Base-by-base conservation (phyloP, 2,888 invertebrate genomes). In the Caenorhabditis sinica region DNA sequence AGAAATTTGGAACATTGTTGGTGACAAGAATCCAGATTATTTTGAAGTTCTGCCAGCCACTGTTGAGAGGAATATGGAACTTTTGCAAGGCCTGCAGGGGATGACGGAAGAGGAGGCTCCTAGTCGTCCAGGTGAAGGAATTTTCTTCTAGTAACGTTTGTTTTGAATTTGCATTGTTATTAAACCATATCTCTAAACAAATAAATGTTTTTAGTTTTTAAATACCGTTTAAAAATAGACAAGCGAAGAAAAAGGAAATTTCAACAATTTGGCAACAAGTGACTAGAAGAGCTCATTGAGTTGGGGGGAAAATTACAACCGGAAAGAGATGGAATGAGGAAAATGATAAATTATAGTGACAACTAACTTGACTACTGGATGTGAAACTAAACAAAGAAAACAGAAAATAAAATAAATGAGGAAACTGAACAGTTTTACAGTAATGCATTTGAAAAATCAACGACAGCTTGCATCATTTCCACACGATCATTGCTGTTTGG, bases 381-480 rank as follows among this genome's bases (percentile, higher is more conserved):
- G 43, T 51, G n/a, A 51, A 43, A 56, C 33, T 13, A 80, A 33
- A 61, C n/a, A 49, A 30, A 15, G 20, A 28, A 2, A 40, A 60
- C n/a, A 6, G 33, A 43, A 20, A 66, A 30, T 6, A 28, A 20
- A 45, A 45, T 20, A 36, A 28, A 36, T 36, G 13, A 28, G 40
- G 25, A 28, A 5, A 69, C 20, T 49, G 17, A n/a, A n/a, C 2
- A 76, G 17, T 17, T 25, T 33, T 73, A 77, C 45, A 80, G 9
- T n/a, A 73, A 23, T 15, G 30, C 17, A 6, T 25, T 45, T 0
- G 79, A 53, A 72, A 85, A 87, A 53, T 85, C 82, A 28, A 85
- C 82, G 58, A 91, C 88, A 69, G 90, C 90, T 49, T 88, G 71
- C 81, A 90, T 82, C 74, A 91, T 91, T 61, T 87, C 82, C 13